Conservation (phyloP, 2,113 vertebrate genomes). For the Myanophis thanlyinensis region DNA sequence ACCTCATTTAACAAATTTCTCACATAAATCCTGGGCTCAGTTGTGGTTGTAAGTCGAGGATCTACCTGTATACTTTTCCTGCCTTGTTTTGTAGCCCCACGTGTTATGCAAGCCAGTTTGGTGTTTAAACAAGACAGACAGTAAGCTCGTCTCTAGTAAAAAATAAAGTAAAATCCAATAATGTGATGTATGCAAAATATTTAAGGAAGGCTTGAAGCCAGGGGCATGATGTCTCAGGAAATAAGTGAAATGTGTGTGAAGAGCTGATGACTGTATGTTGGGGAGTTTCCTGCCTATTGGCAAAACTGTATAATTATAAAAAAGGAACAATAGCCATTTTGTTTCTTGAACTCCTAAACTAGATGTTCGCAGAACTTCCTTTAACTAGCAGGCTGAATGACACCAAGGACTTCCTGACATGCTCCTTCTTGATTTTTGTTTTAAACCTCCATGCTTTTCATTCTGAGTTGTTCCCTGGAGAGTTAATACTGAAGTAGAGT, state of each 20-base stretch:
- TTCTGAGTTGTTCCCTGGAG: slow-evolving; percentile 34
- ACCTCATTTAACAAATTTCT: no score
- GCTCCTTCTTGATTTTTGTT: slow-evolving; percentile 24
- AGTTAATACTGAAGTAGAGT: background rate
- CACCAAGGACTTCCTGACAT: slow-evolving; percentile 37
- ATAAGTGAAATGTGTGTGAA: background rate
- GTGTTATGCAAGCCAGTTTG: background rate
- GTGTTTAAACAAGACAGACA: background rate
- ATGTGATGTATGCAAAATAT: background rate
- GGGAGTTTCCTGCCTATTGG: slow-evolving; percentile 26
- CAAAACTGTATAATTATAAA: background rate
- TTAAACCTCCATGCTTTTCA: slow-evolving; percentile 9
- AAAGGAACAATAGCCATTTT: slow-evolving; percentile 46
- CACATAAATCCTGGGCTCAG: no score
- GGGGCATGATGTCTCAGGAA: background rate
- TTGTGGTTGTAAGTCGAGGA: rapidly evolving
- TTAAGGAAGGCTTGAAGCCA: background rate
- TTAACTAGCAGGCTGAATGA: slow-evolving; percentile 48
- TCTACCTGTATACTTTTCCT: background rate
- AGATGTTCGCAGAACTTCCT: slow-evolving; percentile 58
- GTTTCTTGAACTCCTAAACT: slow-evolving; percentile 53
- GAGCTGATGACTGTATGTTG: background rate
- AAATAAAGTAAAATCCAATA: background rate
- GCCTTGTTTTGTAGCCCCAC: background rate
- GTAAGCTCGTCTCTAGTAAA: background rate